Evolutionary conservation across 2,888 invertebrate species (phyloP).

Genomic region (Torymus aiolomorphi): DNA sequence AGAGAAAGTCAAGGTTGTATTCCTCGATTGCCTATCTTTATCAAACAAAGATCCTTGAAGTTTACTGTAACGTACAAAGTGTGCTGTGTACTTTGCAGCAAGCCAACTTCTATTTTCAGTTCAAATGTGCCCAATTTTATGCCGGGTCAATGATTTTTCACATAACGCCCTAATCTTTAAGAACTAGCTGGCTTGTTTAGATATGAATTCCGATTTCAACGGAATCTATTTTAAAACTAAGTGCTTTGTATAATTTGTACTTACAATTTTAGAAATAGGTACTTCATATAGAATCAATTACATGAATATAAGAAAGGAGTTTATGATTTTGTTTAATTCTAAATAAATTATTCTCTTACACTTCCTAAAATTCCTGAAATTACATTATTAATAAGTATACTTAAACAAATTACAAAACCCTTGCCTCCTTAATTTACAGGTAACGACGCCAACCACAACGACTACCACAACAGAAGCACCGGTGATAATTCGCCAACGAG

Average conservation of each 20-base stretch:
- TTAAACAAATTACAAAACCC: no score
- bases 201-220: background rate
- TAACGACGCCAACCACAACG: constrained; percentile 47
- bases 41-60: constrained; percentile 37
- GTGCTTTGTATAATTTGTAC: no score
- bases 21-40: constrained; percentile 32
- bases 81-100: background rate
- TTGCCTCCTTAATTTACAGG: background rate
- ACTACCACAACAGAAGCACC: constrained; percentile 65
- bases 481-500: constrained; percentile 68
- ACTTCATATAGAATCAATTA: no score
- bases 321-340: no score
- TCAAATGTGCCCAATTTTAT: no score
- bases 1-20: constrained; percentile 45
- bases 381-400: no score
- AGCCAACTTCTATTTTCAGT: constrained; percentile 4
- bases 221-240: no score
- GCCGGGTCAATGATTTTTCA: constrained; percentile 26
- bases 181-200: background rate
- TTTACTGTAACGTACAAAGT: constrained; percentile 16
- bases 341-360: no score
- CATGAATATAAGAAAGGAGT: no score
- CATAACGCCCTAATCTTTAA: background rate
- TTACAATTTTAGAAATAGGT: no score
- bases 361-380: no score